Evolutionary conservation across 2,797 vertebrate genomes (phyloP).

Genomic region (Micromesistius poutassou): DNA sequence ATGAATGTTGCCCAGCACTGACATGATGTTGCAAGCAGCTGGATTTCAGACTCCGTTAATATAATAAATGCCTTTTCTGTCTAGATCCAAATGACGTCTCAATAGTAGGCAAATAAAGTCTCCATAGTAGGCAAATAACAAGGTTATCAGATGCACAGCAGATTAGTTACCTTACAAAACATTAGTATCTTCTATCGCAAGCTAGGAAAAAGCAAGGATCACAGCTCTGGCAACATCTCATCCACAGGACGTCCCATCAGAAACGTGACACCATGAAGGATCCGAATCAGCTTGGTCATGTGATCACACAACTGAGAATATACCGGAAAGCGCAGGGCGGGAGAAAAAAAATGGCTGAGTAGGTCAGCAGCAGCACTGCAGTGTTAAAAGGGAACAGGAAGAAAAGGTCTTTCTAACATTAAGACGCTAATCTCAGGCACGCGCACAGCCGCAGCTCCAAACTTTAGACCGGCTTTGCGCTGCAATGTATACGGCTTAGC

Average conservation of each 20-base stretch:
- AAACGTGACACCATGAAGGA: background rate
- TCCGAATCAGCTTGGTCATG: background rate
- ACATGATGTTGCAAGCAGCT: background rate
- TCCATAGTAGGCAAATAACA: too few species aligned
- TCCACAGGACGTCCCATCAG: background rate
- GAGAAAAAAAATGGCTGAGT: background rate
- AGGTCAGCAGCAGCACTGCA: too few species aligned
- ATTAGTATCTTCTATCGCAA: background rate
- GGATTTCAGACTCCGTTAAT: background rate
- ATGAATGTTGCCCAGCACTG: background rate
- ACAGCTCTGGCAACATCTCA: background rate
- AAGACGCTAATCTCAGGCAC: background rate
- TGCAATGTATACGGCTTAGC: constrained; percentile 7
- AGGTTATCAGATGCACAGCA: background rate
- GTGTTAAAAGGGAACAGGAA: background rate
- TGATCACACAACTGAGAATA: background rate
- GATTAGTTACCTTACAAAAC: background rate
- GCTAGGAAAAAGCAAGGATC: background rate
- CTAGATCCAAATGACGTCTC: background rate
- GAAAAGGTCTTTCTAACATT: background rate
- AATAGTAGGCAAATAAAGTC: too few species aligned
- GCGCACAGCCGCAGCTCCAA: background rate
- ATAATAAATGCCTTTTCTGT: background rate
- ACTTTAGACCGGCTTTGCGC: background rate
- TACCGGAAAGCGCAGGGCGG: background rate